These are phyloP conservation scores for Chrosomus eos DNA, from an alignment of 2,797 vertebrate genomes.

Conservation along the genomic window DNA sequence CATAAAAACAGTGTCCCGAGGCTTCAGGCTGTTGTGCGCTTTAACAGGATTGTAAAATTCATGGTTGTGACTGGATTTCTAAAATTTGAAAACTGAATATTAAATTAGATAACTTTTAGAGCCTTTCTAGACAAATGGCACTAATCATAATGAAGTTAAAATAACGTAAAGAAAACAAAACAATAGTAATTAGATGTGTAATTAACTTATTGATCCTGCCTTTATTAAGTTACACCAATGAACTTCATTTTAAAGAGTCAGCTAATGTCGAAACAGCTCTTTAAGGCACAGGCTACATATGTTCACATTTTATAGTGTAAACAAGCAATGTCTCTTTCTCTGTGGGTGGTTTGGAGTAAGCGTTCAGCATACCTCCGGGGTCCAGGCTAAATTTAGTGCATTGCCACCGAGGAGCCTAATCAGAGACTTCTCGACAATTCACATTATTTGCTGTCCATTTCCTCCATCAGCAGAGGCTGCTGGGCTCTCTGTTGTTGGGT, in stretches of 20 bases:
- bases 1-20: neutral
- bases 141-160: neutral
- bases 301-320: neutral
- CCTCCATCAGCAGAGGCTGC: constrained; percentile 34
- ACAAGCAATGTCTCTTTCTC: neutral
- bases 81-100: neutral
- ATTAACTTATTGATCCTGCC: neutral
- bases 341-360: constrained; percentile 14
- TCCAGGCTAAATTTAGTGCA: constrained; percentile 39
- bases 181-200: neutral
- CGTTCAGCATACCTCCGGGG: constrained; percentile 17
- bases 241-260: neutral
- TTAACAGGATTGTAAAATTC: neutral
- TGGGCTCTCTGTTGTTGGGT: constrained; percentile 25
- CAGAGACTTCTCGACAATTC: constrained; percentile 39
- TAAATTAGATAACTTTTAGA: neutral
- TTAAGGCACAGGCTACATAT: neutral
- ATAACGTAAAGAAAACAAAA: neutral
- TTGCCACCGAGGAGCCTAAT: constrained; percentile 47
- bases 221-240: neutral
- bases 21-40: neutral
- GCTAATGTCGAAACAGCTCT: neutral
- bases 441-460: constrained; percentile 34
- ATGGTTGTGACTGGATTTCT: neutral
- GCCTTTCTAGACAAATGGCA: neutral